These are phyloP conservation scores for Danionella dracula DNA, from an alignment of 2,797 vertebrate species.

Conservation along the genomic window DNA sequence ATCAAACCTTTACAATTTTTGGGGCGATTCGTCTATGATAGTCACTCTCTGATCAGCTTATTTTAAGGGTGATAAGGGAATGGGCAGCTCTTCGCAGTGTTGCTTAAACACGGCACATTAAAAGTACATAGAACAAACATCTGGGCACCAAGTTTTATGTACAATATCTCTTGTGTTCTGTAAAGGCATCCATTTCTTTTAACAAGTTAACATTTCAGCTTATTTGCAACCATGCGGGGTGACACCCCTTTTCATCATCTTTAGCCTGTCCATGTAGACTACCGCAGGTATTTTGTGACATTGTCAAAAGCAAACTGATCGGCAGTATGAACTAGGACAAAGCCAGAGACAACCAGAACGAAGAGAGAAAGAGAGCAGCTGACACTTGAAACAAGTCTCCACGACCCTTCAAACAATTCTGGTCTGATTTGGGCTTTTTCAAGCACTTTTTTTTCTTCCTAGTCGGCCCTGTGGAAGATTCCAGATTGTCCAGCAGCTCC, in stretches of 20 bases:
- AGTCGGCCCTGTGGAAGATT: conserved; percentile 83
- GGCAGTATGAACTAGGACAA: conserved; percentile 67
- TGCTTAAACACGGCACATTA: conserved; percentile 80
- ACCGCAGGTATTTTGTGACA: conserved; percentile 69
- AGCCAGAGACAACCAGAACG: conserved; percentile 78
- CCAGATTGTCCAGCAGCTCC: conserved; percentile 81
- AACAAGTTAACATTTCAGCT: conserved; percentile 61
- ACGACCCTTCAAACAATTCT: conserved; percentile 84
- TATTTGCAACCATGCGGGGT: conserved; percentile 54
- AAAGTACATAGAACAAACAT: conserved; percentile 84
- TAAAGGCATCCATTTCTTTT: conserved; percentile 91
- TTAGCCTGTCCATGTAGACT: conserved; percentile 68
- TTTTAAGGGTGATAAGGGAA: conserved; percentile 63
- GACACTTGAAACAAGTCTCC: conserved; percentile 69
- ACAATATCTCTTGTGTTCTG: conserved; percentile 75
- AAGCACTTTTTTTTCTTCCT: conserved; percentile 94
- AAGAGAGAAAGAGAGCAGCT: conserved; percentile 70
- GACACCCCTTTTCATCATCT: conserved; percentile 59
- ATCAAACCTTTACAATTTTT: conserved; percentile 29
- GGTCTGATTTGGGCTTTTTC: conserved; percentile 90
- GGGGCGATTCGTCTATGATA: conserved; percentile 52
- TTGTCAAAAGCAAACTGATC: conserved; percentile 71
- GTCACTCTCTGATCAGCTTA: conserved; percentile 63
- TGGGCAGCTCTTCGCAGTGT: conserved; percentile 70
- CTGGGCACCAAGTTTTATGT: conserved; percentile 87